Evolutionary conservation across 2,797 vertebrate genomes (phyloP).

Genomic region (Pseudomugil gertrudae): DNA sequence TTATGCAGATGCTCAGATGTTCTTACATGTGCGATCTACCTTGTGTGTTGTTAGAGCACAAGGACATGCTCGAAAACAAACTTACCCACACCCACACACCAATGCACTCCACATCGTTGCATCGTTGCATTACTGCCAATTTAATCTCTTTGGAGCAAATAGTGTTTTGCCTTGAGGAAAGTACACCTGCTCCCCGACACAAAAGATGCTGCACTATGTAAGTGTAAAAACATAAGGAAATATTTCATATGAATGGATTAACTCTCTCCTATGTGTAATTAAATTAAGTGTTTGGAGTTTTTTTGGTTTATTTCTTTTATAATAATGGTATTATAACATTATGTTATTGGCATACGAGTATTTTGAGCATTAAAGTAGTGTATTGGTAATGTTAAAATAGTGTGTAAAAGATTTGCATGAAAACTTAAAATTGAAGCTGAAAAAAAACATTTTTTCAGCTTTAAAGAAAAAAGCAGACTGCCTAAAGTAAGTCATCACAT

Average conservation of each 20-base stretch:
- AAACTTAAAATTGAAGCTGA: background rate
- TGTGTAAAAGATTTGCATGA: background rate
- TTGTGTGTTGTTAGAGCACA: constrained; percentile 9
- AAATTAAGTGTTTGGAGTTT: too few relatives aligned
- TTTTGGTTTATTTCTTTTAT: background rate
- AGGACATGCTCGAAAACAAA: constrained; percentile 13
- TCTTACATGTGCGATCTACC: constrained; percentile 1
- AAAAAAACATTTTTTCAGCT: background rate
- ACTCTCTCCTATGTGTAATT: background rate
- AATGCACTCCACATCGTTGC: constrained; percentile 8
- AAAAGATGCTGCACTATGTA: constrained; percentile 1
- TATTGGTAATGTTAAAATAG: background rate
- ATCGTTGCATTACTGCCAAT: constrained; percentile 32
- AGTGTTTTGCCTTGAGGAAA: constrained; percentile 40
- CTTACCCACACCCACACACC: constrained; percentile 16
- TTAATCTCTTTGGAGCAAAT: constrained; percentile 32
- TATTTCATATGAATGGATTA: background rate
- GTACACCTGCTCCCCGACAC: constrained; percentile 52
- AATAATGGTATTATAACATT: background rate
- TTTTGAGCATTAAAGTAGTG: too few relatives aligned
- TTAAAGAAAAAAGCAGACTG: too few relatives aligned
- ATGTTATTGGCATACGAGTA: background rate
- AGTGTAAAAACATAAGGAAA: background rate
- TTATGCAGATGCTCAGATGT: constrained; percentile 28
- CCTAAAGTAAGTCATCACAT: background rate